These are phyloP conservation scores for Drosophila merina DNA, from an alignment of 2,888 invertebrate genomes.

Conservation along the genomic window DNA sequence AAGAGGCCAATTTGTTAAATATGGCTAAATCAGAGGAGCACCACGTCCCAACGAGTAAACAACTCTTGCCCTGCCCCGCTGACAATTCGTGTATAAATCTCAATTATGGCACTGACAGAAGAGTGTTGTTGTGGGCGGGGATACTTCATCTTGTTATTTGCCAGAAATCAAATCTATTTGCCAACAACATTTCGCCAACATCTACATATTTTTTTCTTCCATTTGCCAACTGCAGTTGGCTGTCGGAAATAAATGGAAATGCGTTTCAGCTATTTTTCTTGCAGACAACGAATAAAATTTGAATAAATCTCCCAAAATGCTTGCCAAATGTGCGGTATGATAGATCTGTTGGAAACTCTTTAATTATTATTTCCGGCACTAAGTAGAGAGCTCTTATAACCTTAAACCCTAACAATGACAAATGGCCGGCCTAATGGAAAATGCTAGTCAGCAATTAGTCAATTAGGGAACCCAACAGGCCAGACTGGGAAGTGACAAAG, in stretches of 20 bases:
- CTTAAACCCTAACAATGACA: conserved; percentile 18
- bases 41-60: conserved; percentile 10
- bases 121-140: not conserved
- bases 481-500: not conserved
- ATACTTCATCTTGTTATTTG: conserved; percentile 3
- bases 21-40: conserved; percentile 11
- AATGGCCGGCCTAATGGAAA: conserved; percentile 9
- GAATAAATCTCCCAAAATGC: not conserved
- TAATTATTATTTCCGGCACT: conserved; percentile 14
- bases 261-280: conserved; percentile 25
- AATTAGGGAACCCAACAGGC: not conserved
- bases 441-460: conserved; percentile 16
- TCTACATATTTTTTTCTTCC: conserved; percentile 9
- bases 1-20: conserved; percentile 17
- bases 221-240: conserved; percentile 9
- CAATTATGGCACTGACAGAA: conserved; percentile 28
- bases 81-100: conserved; percentile 36
- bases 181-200: conserved; percentile 2
- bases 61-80: conserved; percentile 6
- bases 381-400: conserved; percentile 4
- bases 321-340: conserved; percentile 15
- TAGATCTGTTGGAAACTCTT: conserved; percentile 1
- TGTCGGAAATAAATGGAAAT: conserved; percentile 14
- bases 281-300: conserved; percentile 2
- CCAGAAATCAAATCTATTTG: conserved; percentile 15